These are phyloP conservation scores for Campodea augens DNA, from an alignment of 1,140 invertebrate genomes.

Conservation along the genomic window DNA sequence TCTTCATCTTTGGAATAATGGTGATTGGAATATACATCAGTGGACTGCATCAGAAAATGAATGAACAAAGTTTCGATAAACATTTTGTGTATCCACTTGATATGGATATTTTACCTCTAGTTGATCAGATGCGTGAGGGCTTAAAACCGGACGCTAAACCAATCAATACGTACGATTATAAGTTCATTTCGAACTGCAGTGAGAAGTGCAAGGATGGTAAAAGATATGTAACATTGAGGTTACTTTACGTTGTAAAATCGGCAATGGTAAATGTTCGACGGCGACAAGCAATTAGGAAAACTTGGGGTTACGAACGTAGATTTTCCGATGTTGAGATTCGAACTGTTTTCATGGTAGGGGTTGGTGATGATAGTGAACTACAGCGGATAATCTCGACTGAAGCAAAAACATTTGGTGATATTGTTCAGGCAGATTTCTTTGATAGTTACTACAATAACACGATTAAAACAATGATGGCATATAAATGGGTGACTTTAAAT, in stretches of 20 bases:
- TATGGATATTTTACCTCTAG: too few relatives aligned
- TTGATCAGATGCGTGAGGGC: conserved; percentile 31
- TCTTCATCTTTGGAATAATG: too few relatives aligned
- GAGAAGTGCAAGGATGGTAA: conserved; percentile 28
- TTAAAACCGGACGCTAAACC: conserved; percentile 28
- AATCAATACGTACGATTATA: conserved; percentile 37
- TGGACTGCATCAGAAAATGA: too few relatives aligned
- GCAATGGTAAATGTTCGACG: conserved; percentile 44
- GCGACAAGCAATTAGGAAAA: conserved; percentile 50
- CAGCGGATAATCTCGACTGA: conserved; percentile 41
- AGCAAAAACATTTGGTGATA: conserved; percentile 44
- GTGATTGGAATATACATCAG: too few relatives aligned
- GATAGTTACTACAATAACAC: conserved; percentile 85
- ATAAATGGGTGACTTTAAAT: conserved; percentile 55
- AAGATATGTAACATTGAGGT: conserved; percentile 23
- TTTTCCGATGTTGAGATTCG: conserved; percentile 56
- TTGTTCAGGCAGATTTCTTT: conserved; percentile 59
- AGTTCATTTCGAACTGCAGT: conserved; percentile 28
- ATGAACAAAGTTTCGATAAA: too few relatives aligned
- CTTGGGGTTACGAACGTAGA: conserved; percentile 62
- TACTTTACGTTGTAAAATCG: conserved; percentile 71
- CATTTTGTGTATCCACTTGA: too few relatives aligned
- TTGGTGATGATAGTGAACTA: conserved; percentile 21
- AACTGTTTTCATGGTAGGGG: conserved; percentile 63
- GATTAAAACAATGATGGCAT: conserved; percentile 75